Percentiles rank a stretch among this genome's conserved stretches.
Evolutionary conservation across 2,888 invertebrate species (phyloP).

Genomic region (Odontomyia ornata): DNA sequence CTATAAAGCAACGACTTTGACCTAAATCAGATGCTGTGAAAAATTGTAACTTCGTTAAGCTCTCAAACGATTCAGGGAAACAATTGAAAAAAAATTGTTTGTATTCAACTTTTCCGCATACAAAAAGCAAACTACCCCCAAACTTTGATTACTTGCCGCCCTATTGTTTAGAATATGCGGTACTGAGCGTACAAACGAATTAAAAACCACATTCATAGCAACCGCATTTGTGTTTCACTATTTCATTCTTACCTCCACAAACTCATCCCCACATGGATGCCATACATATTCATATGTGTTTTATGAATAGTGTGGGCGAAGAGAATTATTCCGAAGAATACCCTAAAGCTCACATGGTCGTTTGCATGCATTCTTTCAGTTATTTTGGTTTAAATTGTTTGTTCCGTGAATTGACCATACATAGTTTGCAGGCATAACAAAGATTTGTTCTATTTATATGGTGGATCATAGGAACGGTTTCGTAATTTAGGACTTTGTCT

Average conservation of each 20-base stretch:
- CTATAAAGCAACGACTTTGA: no score
- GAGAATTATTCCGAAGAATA: constrained; percentile 6
- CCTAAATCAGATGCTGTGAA: neutral
- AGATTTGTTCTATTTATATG: neutral
- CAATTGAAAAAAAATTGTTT: neutral
- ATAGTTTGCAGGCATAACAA: neutral
- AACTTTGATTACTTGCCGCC: neutral
- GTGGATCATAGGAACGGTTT: neutral
- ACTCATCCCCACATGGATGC: neutral
- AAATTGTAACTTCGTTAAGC: constrained; percentile 5
- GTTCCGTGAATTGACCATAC: constrained; percentile 6
- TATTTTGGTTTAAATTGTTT: constrained; percentile 4
- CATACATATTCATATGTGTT: neutral
- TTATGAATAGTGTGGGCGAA: neutral
- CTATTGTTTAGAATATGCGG: neutral
- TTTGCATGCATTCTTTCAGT: neutral
- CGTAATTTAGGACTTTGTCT: constrained; percentile 5
- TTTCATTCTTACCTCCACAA: neutral
- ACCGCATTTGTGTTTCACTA: neutral
- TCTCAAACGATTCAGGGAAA: neutral
- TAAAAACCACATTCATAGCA: neutral
- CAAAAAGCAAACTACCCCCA: neutral
- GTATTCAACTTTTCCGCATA: neutral
- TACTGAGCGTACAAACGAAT: neutral
- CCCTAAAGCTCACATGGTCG: neutral